Percentiles rank a stretch among this genome's conserved stretches.
Evolutionary conservation across 2,888 invertebrate species (phyloP).

Genomic region (Ariolimax columbianus): DNA sequence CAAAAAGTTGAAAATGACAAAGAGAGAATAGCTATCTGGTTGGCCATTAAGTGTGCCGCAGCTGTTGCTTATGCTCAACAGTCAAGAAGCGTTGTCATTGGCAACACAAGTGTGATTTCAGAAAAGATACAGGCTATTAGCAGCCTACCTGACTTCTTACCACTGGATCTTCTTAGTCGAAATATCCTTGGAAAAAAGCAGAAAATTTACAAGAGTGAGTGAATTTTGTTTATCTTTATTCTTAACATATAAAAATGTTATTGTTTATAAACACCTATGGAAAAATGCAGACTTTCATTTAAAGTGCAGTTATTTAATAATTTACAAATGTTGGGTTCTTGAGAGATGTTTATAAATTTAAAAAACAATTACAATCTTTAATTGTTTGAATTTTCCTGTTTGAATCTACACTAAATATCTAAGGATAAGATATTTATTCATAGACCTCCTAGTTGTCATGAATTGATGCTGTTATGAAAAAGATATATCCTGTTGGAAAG

Average conservation of each 20-base stretch:
- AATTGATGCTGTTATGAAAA: too few species aligned
- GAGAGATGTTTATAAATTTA: too few species aligned
- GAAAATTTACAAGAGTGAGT: slow-evolving; percentile 75
- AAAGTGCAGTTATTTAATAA: background rate
- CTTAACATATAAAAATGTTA: background rate
- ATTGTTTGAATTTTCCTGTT: too few species aligned
- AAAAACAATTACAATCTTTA: too few species aligned
- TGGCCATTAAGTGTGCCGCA: slow-evolving; percentile 75
- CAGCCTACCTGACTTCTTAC: slow-evolving; percentile 74
- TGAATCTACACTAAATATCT: too few species aligned
- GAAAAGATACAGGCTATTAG: slow-evolving; percentile 60
- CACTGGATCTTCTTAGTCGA: slow-evolving; percentile 73
- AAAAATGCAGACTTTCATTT: background rate
- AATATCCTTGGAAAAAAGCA: slow-evolving; percentile 78
- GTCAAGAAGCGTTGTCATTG: slow-evolving; percentile 67
- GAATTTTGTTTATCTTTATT: background rate
- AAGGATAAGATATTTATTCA: too few species aligned
- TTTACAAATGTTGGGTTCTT: too few species aligned
- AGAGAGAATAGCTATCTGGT: slow-evolving; percentile 72
- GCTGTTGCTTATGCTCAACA: slow-evolving; percentile 71
- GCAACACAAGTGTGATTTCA: slow-evolving; percentile 68
- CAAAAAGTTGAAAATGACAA: slow-evolving; percentile 62
- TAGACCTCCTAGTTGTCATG: too few species aligned
- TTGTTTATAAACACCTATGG: background rate
- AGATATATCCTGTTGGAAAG: too few species aligned